Base-by-base conservation (phyloP, 2,797 vertebrate genomes). In the Spatula versicolor region DNA sequence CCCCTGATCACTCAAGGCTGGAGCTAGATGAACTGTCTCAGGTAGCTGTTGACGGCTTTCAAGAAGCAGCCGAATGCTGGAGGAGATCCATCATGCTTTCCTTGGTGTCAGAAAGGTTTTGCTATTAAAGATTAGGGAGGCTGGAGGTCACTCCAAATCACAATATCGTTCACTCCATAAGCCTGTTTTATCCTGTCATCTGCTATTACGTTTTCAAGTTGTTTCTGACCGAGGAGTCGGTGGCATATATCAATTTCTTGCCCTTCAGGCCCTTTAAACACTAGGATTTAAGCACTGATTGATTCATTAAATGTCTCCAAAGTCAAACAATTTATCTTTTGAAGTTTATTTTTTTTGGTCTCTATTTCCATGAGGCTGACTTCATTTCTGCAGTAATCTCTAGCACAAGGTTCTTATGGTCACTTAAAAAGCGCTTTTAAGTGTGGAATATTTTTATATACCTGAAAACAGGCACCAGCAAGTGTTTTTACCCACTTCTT, bases 61-160 rank as follows among this genome's bases (percentile, higher is more conserved):
- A 87, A 80, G 91, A 77, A 19, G 67, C 63, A 79, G 41, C 69
- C 39, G 45, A 11, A 17, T 23, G 55, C 88, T 77, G 41, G 64
- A 9, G 43, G 33, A 81, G 73, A 92, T 90, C 91, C 78, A 94
- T 96, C 93, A 84, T 14, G 28, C 60, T 96, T 84, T 84, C 86
- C 90, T 88, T 20, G 86, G 88, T 67, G 94, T 59, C 95, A 90
- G 26, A 66, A 55, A 64, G 93, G 73, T 67, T 68, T 91, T 83
- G 78, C 62, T 96, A 2, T 71, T 64, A 30, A 88, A 93, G 88
- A 89, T 60, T 66, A 66, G 63, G 55, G 83, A 92, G 43, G 69
- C 66, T 88, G 59, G 54, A 95, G 88, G 90, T 94, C 86, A 92
- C 25, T 48, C 60, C 59, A 35, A 90, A 77, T 83, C 72, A 77